These are phyloP conservation scores for Mylabris sibirica DNA, from an alignment of 2,888 invertebrate species.

Conservation along the genomic window DNA sequence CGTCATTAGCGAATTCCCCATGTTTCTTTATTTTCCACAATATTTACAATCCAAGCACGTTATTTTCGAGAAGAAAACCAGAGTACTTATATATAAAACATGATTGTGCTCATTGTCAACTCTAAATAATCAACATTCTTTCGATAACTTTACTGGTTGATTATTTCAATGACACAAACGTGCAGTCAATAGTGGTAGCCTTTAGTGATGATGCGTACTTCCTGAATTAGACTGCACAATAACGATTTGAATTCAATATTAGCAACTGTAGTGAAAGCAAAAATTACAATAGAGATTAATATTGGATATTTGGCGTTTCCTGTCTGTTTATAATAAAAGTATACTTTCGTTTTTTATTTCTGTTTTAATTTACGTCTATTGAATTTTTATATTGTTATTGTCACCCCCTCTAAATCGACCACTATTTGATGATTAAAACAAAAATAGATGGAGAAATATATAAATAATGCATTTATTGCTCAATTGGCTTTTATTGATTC, in stretches of 20 bases:
- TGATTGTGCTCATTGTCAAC: too few species aligned
- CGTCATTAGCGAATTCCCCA: too few species aligned
- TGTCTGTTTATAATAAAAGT: not conserved
- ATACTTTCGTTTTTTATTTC: not conserved
- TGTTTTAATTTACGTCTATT: not conserved
- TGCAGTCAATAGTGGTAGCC: not conserved
- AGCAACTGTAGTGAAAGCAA: not conserved
- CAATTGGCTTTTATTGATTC: not conserved
- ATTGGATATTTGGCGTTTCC: not conserved
- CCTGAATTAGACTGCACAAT: not conserved
- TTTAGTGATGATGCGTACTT: not conserved
- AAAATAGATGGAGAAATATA: not conserved
- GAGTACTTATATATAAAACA: too few species aligned
- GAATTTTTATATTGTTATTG: not conserved
- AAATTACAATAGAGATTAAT: conserved; percentile 6
- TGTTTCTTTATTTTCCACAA: too few species aligned
- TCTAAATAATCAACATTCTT: too few species aligned
- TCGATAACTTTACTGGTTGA: too few species aligned
- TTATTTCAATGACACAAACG: too few species aligned
- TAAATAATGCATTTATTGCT: not conserved
- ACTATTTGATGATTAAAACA: not conserved
- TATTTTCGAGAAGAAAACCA: too few species aligned
- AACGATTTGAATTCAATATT: not conserved
- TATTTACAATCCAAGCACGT: too few species aligned
- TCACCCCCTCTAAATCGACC: not conserved